Conservation (phyloP, 23 tunicate genomes). For the Botrylloides violaceus region DNA sequence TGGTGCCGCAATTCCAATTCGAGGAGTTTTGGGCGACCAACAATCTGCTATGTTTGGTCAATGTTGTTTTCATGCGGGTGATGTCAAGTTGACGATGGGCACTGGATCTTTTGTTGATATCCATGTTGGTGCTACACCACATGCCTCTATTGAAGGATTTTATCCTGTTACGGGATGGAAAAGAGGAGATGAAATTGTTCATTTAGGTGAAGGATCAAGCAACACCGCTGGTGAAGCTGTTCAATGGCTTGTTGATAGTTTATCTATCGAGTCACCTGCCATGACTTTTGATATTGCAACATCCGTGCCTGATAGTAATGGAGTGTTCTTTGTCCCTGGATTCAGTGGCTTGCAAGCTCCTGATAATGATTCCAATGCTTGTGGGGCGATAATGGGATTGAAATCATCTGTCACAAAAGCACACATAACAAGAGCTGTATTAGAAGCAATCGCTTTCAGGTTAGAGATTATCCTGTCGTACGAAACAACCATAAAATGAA, state of each 20-base stretch:
- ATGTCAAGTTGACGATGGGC: conserved; percentile 83
- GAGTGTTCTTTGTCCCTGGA: conserved; percentile 75
- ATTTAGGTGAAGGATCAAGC: conserved; percentile 83
- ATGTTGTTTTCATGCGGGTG: conserved; percentile 74
- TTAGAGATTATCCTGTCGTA: no score
- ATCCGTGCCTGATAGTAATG: conserved; percentile 25
- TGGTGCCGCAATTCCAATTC: conserved; percentile 73
- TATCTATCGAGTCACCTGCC: conserved; percentile 40
- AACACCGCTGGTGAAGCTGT: conserved; percentile 87
- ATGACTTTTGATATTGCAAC: conserved; percentile 40
- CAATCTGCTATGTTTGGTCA: conserved; percentile 97
- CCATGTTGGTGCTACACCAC: conserved; percentile 70
- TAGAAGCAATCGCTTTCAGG: conserved; percentile 77
- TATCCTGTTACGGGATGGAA: conserved; percentile 96
- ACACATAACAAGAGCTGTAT: conserved; percentile 68
- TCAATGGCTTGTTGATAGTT: conserved; percentile 47
- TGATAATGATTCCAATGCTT: conserved; percentile 66
- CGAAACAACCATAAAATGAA: no score
- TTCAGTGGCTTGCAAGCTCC: conserved; percentile 94
- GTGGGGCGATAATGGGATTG: conserved; percentile 84
- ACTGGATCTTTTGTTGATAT: conserved; percentile 91
- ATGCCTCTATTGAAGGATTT: conserved; percentile 87
- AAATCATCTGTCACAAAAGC: conserved; percentile 33
- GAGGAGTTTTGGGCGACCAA: conserved; percentile 79
- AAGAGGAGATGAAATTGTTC: conserved; percentile 40